Base-by-base conservation (phyloP, 1,140 invertebrate species). In the Pseudoatta argentina region DNA sequence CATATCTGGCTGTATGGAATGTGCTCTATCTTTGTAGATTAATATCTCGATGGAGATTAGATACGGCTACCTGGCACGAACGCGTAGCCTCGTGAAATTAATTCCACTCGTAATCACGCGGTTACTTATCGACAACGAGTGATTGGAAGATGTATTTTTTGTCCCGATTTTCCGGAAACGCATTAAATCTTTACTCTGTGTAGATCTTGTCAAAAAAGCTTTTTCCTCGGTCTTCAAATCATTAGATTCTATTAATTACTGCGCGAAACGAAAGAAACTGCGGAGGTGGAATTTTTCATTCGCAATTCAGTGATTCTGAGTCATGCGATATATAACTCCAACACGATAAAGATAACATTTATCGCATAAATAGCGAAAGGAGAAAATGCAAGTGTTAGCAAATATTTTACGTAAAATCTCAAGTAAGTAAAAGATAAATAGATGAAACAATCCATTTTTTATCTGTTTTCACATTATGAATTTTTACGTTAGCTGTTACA, bases 11-110 rank as follows among this genome's bases (percentile, higher is more conserved):
- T 16, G 14, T 57, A 0, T 30, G 48, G 44, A 55, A 30, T 67
- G 27, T 24, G 66, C 88, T 44, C 39, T 92, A 90, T 92, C 88
- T 86, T 64, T 12, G 30, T 57, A 85, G 89, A 85, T 91, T 92
- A 89, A 66, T 91, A 91, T 91, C 79, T 73, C 72, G 44, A 53
- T 61, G 63, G 16, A 78, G 91, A 92, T 91, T 91, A 92, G 89
- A 92, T 92, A 88, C 59, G 83, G 76, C 39, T 66, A 66, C 76
- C 14, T n/a, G 55, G 14, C 44, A 24, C 51, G 67, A 34, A 61
- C 72, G 53, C 27, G 27, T 78, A 82, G 53, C 53, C 69, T 67
- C 72, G 30, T 83, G 21, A 76, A 77, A 85, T 89, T 87, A 89
- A 89, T 89, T 82, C 66, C 5, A 7, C 5, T 44, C 10, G 44